Conservation (phyloP, 30 jellyfish, hydroid and myxozoan species). For the Pseudorhiza aurosa region DNA sequence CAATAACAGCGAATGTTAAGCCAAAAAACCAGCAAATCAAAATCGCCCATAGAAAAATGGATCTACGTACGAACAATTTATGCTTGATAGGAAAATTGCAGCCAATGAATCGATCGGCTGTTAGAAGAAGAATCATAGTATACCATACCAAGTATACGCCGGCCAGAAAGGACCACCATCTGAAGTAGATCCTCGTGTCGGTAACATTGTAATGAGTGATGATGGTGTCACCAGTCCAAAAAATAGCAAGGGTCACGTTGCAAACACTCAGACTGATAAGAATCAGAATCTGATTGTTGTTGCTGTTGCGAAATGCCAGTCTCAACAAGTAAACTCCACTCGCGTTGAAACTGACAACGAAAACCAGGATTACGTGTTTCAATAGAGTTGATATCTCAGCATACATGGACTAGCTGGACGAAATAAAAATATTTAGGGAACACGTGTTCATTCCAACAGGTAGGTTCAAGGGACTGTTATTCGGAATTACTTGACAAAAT, state of each 20-base stretch:
- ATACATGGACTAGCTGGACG: too few species aligned
- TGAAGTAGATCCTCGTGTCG: not conserved
- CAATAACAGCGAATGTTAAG: not conserved
- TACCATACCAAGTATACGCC: constrained; percentile 25
- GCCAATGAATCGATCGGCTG: constrained; percentile 39
- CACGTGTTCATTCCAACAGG: too few species aligned
- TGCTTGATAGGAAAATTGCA: constrained; percentile 36
- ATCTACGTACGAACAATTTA: not conserved
- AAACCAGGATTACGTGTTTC: not conserved
- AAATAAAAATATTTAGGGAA: too few species aligned
- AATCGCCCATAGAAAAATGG: not conserved
- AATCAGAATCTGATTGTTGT: not conserved
- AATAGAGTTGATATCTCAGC: too few species aligned
- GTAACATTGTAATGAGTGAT: not conserved
- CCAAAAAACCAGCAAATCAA: not conserved
- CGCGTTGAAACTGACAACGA: not conserved
- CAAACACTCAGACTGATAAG: not conserved
- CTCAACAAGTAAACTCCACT: not conserved
- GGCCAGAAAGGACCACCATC: constrained; percentile 23
- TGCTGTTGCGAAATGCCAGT: not conserved
- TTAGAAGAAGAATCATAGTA: constrained; percentile 7
- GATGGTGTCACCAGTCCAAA: not conserved
- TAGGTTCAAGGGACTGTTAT: too few species aligned
- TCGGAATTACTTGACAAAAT: too few species aligned
- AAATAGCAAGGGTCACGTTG: not conserved